phyloP scores from a whole-genome alignment of 2,113 vertebrate genomes.

The Mesoclemmys tuberculata region DNA sequence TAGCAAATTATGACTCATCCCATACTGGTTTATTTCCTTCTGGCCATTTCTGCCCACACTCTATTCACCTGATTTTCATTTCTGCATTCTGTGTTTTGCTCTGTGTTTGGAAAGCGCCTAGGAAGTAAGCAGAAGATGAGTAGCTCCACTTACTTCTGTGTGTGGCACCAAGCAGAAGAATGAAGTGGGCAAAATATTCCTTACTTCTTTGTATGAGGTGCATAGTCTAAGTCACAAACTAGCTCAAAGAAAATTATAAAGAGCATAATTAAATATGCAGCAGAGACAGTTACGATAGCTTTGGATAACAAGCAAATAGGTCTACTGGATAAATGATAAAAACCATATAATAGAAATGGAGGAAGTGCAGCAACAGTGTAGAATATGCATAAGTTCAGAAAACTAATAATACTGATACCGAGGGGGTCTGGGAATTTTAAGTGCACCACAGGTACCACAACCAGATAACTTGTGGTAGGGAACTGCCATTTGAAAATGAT shows the following conservation, averaged over 20 bases:
- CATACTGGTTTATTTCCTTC: conserved; percentile 38
- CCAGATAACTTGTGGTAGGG: not conserved
- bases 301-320: not conserved
- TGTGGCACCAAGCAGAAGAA: not conserved
- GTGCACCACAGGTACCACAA: not conserved
- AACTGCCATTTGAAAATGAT: not conserved
- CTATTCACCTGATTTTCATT: not conserved
- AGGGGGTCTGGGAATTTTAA: not conserved
- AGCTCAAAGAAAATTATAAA: not conserved
- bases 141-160: not conserved
- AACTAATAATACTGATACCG: not conserved
- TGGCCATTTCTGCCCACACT: not conserved
- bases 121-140: too few relatives aligned
- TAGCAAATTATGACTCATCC: conserved; percentile 54
- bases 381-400: not conserved
- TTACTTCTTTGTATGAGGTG: not conserved
- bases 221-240: not conserved
- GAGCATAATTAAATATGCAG: conserved; percentile 2
- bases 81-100: not conserved
- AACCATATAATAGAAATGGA: not conserved
- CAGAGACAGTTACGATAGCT: not conserved
- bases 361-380: not conserved
- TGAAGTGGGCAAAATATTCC: not conserved
- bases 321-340: not conserved
- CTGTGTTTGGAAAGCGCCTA: too few relatives aligned